Evolutionary conservation across 2,888 invertebrate species (phyloP).

Genomic region (Noctua comes): DNA sequence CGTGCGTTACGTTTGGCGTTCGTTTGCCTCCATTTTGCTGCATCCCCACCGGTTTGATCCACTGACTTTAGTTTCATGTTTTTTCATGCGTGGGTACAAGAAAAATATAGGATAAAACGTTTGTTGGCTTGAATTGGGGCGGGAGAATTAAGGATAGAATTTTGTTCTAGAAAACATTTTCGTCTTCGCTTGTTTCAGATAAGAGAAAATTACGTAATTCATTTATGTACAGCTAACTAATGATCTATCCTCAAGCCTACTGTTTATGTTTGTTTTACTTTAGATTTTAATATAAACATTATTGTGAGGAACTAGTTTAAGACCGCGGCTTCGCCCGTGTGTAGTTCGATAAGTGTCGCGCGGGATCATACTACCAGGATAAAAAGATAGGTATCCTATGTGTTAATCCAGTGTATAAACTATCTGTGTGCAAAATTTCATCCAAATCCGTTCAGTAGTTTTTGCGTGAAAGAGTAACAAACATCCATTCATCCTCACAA

Average conservation of each 20-base stretch:
- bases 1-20: conserved; percentile 68
- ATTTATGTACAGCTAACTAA: background rate
- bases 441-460: too few relatives aligned
- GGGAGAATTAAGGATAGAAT: conserved; percentile 3
- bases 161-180: conserved; percentile 18
- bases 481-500: too few relatives aligned
- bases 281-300: background rate
- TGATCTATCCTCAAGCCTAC: background rate
- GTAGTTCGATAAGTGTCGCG: too few relatives aligned
- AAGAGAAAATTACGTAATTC: background rate
- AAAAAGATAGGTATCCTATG: too few relatives aligned
- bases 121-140: conserved; percentile 22
- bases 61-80: conserved; percentile 52
- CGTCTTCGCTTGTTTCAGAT: background rate
- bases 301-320: background rate
- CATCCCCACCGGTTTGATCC: conserved; percentile 65
- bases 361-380: too few relatives aligned
- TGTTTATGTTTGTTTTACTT: background rate
- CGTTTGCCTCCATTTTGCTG: conserved; percentile 62
- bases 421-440: too few relatives aligned
- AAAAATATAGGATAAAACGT: conserved; percentile 43
- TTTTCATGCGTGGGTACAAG: conserved; percentile 51
- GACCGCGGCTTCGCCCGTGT: too few relatives aligned
- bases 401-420: too few relatives aligned
- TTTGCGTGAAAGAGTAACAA: too few relatives aligned